Conservation (phyloP, 92 coral and sea anemone genomes). For the Epizoanthus scotinus region DNA sequence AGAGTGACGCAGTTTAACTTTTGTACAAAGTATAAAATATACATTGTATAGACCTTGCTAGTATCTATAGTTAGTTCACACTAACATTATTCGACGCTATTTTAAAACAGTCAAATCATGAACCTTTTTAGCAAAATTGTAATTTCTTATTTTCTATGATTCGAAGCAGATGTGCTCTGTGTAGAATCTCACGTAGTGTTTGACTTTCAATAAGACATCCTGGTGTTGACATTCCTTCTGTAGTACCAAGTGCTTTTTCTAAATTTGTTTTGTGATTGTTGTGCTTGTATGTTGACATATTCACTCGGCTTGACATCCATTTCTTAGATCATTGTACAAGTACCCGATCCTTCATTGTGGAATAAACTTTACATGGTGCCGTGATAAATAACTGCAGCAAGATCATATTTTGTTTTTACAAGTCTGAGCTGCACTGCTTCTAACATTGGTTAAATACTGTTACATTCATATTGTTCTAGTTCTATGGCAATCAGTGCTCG, state of each 20-base stretch:
- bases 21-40: too few species aligned
- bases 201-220: background rate
- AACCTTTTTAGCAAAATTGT: too few species aligned
- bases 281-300: slow-evolving; percentile 23
- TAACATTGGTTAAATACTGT: too few species aligned
- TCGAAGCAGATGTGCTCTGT: background rate
- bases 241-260: background rate
- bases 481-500: background rate
- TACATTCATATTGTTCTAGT: background rate
- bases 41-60: too few species aligned
- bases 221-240: slow-evolving; percentile 25
- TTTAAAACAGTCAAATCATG: too few species aligned
- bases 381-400: slow-evolving; percentile 20
- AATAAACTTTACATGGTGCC: slow-evolving; percentile 38
- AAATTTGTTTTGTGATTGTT: slow-evolving; percentile 16
- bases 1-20: too few species aligned
- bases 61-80: too few species aligned
- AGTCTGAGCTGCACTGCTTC: background rate
- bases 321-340: slow-evolving; percentile 38
- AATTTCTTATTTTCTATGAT: background rate
- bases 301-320: slow-evolving; percentile 1
- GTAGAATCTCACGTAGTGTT: background rate
- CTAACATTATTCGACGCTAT: too few species aligned
- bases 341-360: background rate
- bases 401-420: slow-evolving; percentile 25